These are phyloP conservation scores for Meandrina meandrites DNA, from an alignment of 92 coral and sea anemone species.

Conservation along the genomic window DNA sequence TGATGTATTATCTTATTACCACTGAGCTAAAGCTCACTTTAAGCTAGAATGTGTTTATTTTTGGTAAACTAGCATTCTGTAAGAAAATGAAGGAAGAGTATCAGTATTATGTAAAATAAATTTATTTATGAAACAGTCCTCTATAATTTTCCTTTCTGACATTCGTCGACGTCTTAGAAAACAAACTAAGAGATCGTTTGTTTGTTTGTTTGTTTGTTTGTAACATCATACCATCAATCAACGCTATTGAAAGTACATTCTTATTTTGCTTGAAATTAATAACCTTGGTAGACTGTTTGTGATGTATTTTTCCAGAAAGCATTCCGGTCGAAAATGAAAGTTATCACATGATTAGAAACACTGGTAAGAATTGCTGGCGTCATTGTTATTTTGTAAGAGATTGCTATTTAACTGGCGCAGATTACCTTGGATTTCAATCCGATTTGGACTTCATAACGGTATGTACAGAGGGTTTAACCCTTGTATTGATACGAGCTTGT, in stretches of 20 bases:
- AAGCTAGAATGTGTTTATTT: not conserved
- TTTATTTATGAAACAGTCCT: no score
- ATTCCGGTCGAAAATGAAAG: not conserved
- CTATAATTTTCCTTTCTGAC: no score
- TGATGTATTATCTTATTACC: no score
- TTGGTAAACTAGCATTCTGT: not conserved
- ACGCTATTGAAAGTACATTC: not conserved
- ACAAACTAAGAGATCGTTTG: not conserved
- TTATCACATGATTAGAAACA: not conserved
- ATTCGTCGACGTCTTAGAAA: not conserved
- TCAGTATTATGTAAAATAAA: not conserved
- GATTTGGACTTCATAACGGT: not conserved
- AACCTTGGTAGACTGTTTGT: not conserved
- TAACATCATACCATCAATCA: not conserved
- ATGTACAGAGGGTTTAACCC: not conserved
- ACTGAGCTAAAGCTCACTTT: no score
- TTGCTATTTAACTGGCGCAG: not conserved
- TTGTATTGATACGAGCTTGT: no score
- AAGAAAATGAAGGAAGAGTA: not conserved
- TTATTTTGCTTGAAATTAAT: no score
- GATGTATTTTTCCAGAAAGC: not conserved
- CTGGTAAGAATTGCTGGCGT: not conserved
- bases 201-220: not conserved
- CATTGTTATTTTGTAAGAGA: not conserved
- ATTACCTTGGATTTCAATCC: not conserved